Conservation (phyloP, 1,140 invertebrate genomes). For the Dolichoris vasculosae region DNA sequence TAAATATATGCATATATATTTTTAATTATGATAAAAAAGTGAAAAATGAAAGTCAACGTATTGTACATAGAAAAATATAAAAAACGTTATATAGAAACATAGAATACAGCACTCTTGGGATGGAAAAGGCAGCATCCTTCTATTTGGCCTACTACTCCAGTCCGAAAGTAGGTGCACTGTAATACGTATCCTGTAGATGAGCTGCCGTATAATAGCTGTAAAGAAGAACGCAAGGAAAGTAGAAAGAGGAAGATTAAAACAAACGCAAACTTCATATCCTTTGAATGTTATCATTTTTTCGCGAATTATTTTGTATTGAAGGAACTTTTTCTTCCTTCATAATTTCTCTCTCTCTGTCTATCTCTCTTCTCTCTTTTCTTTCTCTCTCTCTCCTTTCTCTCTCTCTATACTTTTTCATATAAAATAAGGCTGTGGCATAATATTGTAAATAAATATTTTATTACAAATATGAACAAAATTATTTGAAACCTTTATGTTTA, state of each 20-base stretch:
- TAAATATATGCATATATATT: not conserved
- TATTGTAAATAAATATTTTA: not conserved
- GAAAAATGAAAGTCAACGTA: not conserved
- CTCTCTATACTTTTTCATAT: not conserved
- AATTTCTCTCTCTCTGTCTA: not conserved
- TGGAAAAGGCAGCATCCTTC: constrained; percentile 61
- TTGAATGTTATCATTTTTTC: constrained; percentile 18
- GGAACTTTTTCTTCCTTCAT: constrained; percentile 24
- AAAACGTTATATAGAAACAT: not conserved
- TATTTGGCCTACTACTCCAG: constrained; percentile 73
- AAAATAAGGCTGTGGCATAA: not conserved
- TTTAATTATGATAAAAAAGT: not conserved
- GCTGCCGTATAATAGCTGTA: constrained; percentile 9
- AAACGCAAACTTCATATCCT: not conserved
- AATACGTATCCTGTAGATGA: not conserved
- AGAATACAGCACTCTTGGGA: constrained; percentile 10
- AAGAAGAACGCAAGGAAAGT: not conserved
- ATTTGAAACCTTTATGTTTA: not conserved
- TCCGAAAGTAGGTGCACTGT: constrained; percentile 52
- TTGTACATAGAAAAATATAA: not conserved
- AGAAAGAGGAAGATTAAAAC: not conserved
- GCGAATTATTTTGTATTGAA: constrained; percentile 1
- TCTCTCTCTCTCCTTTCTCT: not conserved
- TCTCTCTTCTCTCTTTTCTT: not conserved
- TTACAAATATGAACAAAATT: not conserved